Evolutionary conservation across 1,140 invertebrate genomes (phyloP).

Genomic region (Neodiprion lecontei): DNA sequence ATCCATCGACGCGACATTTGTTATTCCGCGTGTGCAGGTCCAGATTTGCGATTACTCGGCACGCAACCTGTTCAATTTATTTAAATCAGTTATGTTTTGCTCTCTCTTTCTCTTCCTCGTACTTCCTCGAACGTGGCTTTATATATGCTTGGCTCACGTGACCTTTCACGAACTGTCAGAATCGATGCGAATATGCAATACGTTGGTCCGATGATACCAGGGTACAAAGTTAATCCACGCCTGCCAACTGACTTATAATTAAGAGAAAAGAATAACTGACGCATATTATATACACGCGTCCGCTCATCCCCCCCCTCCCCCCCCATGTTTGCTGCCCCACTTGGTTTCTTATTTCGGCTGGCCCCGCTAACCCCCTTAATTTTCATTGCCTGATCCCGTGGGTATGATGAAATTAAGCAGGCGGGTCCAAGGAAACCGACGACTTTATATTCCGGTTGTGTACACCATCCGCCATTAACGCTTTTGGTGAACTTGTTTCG

Average conservation of each 20-base stretch:
- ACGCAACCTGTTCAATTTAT: neutral
- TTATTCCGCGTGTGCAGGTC: neutral
- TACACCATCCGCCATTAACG: neutral
- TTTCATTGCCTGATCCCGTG: neutral
- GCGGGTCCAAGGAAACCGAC: neutral
- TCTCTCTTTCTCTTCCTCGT: neutral
- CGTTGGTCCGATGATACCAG: neutral
- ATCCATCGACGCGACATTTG: neutral
- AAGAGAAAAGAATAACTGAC: neutral
- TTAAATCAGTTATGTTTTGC: neutral
- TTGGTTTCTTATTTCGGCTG: neutral
- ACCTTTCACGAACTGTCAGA: neutral
- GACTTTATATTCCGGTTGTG: constrained; percentile 2
- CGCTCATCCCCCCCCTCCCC: neutral
- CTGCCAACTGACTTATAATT: neutral
- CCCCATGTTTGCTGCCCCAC: neutral
- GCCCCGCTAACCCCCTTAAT: neutral
- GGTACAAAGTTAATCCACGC: neutral
- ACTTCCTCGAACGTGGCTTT: neutral
- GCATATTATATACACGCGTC: neutral
- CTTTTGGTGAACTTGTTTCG: neutral
- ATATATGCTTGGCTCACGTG: neutral
- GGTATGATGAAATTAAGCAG: neutral
- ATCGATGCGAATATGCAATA: neutral
- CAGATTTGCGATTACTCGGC: neutral